Evolutionary conservation across 2,113 vertebrate genomes (phyloP), one percentile per base, ranked within the genome.

Genomic region (Heterocephalus glaber): DNA sequence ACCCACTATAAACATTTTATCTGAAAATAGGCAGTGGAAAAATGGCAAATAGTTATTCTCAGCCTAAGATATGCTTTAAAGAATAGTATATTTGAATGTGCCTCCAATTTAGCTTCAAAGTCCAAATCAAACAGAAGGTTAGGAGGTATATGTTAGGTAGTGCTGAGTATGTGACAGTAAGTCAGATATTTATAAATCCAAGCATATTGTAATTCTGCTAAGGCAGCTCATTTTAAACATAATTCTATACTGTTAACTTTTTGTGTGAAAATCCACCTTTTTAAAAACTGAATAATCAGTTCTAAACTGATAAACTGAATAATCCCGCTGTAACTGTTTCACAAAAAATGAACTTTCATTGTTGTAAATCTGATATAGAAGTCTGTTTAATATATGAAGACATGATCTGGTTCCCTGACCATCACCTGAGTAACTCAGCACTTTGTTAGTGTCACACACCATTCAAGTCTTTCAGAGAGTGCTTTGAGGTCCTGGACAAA

Each of bases 141-240:
- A n/a, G 35, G 7, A 47, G 35, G 16, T 33, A 0, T 7, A 0
- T 56, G 8, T 56, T 8, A 61, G 72, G 47, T 80, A 6, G 52
- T 41, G 16, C 19, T 44, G 33, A 28, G 16, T 22, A 2, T 49
- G 24, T 72, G 22, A 76, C 38, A 35, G 33, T 52, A 35, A 66
- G 41, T 83, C 35, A 61, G 33, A 30, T 86, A 35, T 60, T 66
- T 87, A 30, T 52, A 41, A 58, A 68, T 72, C 60, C 44, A 17
- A 90, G 47, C 52, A 13, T 24, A 94, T n/a, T 66, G 83, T 28
- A 52, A 70, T 81, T 60, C 3, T 28, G 54, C 13, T 24, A 5
- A 96, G 60, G 61, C 52, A 86, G 20, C 66, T 92, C 60, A 52
- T 90, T 82, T 66, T 26, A 83, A 52, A 70, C 66, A 14, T 54